Evolutionary conservation across 2,113 vertebrate genomes (phyloP), one percentile per base, ranked within the genome.

Genomic region (Chelonoidis abingdonii): DNA sequence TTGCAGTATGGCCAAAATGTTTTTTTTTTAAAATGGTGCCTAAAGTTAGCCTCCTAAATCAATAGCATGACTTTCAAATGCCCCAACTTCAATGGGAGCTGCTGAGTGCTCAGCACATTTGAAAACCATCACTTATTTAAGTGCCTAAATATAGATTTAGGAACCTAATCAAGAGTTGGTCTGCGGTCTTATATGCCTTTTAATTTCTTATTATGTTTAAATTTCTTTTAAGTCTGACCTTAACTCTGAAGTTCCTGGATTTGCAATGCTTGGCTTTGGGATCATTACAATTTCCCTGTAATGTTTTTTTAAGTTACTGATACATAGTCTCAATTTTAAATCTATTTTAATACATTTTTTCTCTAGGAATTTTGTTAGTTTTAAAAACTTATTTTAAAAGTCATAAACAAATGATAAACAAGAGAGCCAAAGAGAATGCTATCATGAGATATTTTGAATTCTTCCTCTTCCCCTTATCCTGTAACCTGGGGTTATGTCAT

Each of bases 161-260:
- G 41, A 88, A 82, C 1, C 0, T 44, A 86, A 59, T 7, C 82
- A 14, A 13, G 24, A 78, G 75, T 16, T 78, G 7, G 24, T 44
- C 24, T 47, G 22, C 24, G 25, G 10, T 47, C 41, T 8, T 47
- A 78, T 27, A 94, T 93, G 93, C 50, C 78, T 79, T 75, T 91
- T 49, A 93, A 81, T 95, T 96, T 96, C 94, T 93, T 95, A 95
- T 84, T 75, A 5, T 10, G 53, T n/a, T 94, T 93, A 89, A 83
- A 95, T 89, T 97, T 96, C 92, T 91, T 80, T 0, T 0, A 53
- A 86, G 78, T 44, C 85, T 88, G 52, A 93, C 90, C 92, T 96
- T 96, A 92, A 93, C 94, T 79, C 72, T 89, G 83, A 29, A n/a
- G 87, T 93, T 97, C 87, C 95, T 96, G 65, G 49, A 57, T 16